These are phyloP conservation scores for Noctua fimbriata DNA, from an alignment of 2,888 invertebrate genomes.

Conservation along the genomic window DNA sequence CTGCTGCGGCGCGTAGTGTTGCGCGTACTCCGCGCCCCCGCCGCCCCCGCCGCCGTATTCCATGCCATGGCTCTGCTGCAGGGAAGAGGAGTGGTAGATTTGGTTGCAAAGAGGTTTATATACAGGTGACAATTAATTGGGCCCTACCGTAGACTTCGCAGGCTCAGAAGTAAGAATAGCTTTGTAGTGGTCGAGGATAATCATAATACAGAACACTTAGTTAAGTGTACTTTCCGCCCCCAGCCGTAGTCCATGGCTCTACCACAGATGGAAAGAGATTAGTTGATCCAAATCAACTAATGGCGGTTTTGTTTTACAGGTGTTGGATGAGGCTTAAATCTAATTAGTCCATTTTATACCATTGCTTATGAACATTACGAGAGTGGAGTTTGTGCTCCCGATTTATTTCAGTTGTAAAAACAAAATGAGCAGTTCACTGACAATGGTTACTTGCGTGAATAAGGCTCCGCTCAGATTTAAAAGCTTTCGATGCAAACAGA, in stretches of 20 bases:
- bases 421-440: neutral
- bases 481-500: neutral
- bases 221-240: conserved; percentile 66
- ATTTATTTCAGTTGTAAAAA: neutral
- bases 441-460: neutral
- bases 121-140: neutral
- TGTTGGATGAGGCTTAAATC: no score
- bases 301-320: no score
- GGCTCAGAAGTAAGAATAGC: neutral
- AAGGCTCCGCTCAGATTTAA: neutral
- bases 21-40: conserved; percentile 84
- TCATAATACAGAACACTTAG: neutral
- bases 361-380: neutral
- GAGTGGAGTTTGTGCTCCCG: neutral
- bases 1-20: conserved; percentile 88
- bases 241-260: conserved; percentile 89
- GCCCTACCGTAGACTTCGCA: neutral
- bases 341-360: no score
- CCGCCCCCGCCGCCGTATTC: conserved; percentile 86
- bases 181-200: neutral
- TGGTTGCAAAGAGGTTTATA: neutral
- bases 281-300: no score
- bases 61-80: conserved; percentile 88
- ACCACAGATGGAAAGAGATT: conserved; percentile 47
- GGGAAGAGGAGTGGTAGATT: conserved; percentile 10